Evolutionary conservation across 2,888 invertebrate genomes (phyloP).

Genomic region (Cheilosia pagana): DNA sequence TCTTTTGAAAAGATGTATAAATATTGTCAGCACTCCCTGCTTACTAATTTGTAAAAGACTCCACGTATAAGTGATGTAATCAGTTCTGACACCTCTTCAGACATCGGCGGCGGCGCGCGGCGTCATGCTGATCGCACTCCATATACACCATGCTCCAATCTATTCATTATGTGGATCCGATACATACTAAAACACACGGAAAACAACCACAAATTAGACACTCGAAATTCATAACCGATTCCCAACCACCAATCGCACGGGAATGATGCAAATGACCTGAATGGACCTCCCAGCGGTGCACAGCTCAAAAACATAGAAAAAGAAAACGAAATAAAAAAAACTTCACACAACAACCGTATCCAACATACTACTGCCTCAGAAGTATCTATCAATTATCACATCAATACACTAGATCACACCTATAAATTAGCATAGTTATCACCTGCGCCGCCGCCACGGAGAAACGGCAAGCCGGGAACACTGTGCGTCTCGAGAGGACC

Average conservation of each 20-base stretch:
- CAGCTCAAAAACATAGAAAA: background rate
- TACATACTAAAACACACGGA: conserved; percentile 25
- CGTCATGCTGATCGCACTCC: conserved; percentile 19
- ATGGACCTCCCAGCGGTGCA: conserved; percentile 37
- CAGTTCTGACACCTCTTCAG: conserved; percentile 8
- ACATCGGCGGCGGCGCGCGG: background rate
- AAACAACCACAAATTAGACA: conserved; percentile 32
- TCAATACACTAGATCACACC: conserved; percentile 58
- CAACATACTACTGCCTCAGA: conserved; percentile 41
- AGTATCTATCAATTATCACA: conserved; percentile 56
- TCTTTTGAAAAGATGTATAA: no score
- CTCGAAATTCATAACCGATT: background rate
- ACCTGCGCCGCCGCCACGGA: conserved; percentile 31
- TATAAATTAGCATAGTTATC: conserved; percentile 63
- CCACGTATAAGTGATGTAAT: background rate
- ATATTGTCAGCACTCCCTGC: no score
- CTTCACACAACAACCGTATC: conserved; percentile 23
- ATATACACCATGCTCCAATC: conserved; percentile 7
- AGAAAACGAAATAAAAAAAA: background rate
- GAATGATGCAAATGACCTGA: conserved; percentile 48
- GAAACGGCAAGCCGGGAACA: conserved; percentile 21
- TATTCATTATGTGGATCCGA: conserved; percentile 37
- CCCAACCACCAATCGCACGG: background rate
- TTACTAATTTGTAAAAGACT: no score
- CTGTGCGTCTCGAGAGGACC: conserved; percentile 17